A percentile compares a stretch with the other conserved stretches of the same genome.
Conservation (phyloP, 2,797 vertebrate species). For the Erithacus rubecula region DNA sequence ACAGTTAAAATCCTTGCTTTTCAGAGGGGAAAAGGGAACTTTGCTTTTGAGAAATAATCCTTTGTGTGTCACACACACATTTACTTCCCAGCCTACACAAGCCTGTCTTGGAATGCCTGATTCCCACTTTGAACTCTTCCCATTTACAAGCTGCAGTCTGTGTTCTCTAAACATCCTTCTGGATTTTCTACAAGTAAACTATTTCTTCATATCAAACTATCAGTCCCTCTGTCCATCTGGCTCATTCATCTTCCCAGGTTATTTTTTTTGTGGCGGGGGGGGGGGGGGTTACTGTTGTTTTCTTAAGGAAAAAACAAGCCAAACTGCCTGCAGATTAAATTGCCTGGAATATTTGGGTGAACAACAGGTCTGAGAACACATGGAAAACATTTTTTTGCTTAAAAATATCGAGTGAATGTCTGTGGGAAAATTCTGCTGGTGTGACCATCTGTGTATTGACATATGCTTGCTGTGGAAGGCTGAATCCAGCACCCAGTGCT, state of each 20-base stretch:
- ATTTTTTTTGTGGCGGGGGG: not conserved
- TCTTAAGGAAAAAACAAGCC: not conserved
- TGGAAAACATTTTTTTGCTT: slow-evolving; percentile 5
- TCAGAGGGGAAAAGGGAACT: not conserved
- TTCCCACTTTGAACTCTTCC: not conserved
- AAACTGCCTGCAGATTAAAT: slow-evolving; percentile 32
- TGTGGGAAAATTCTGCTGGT: slow-evolving; percentile 39
- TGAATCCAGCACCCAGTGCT: not conserved
- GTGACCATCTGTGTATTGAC: slow-evolving; percentile 46
- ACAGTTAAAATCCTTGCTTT: not conserved
- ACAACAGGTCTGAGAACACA: slow-evolving; percentile 20
- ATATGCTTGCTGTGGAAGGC: slow-evolving; percentile 27
- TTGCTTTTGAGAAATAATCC: not conserved
- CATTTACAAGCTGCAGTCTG: not conserved
- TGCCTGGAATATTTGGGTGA: slow-evolving; percentile 30
- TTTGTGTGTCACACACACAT: not conserved
- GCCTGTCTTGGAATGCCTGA: not conserved
- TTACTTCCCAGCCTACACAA: slow-evolving; percentile 1
- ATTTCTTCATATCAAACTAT: slow-evolving; percentile 11
- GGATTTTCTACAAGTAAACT: not conserved
- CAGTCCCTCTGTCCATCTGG: slow-evolving; percentile 48
- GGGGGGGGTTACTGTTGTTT: not conserved
- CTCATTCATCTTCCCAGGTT: not conserved
- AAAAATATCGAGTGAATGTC: not conserved
- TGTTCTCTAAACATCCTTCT: not conserved